Evolutionary conservation across 2,797 vertebrate genomes (phyloP), one percentile per base, ranked within the genome.

Genomic region (Lerista edwardsae): DNA sequence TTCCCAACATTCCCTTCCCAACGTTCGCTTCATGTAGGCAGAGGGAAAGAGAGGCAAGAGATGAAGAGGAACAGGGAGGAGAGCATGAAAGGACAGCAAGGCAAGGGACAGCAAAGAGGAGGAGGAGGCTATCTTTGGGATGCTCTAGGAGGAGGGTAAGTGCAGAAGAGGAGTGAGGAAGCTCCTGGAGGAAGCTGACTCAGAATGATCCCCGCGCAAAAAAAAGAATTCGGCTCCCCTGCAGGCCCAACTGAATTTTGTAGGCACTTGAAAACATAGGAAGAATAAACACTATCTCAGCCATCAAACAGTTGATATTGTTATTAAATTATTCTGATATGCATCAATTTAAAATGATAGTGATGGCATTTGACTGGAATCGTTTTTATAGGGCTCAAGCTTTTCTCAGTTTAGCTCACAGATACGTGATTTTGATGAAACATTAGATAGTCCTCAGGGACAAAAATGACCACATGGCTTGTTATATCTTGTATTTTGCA

Each of bases 381-480:
- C 91, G 74, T 87, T 86, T 62, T 67, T 83, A 10, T 81, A 88
- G 89, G 90, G 85, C 91, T 84, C 55, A 79, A 79, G 34, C 4
- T 34, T 67, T 85, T 87, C 19, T 21, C 76, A 86, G 87, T 62
- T 79, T 82, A 75, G 51, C 80, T 81, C 44, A 76, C 80, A 76
- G 51, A 82, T 76, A 68, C 77, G 64, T 85, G 82, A 79, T 79
- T 1, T 0, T 83, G 80, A 90, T 86, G 76, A 88, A 89, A 78
- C 62, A 29, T 4, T 92, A 44, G 69, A 76, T 77, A 68, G 82
- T 0, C 0, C 69, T 82, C 15, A 57, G 68, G 62, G 90, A 29
- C 79, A 71, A 10, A 84, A 84, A 90, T 27, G 77, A 36, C 83
- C 83, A 90, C 85, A 87, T 83, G 80, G n/a, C 79, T 92, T 86